A percentile compares a stretch with the other conserved stretches of the same genome.
phyloP scores from a whole-genome alignment of 2,113 vertebrate species.

The Empidonax traillii region DNA sequence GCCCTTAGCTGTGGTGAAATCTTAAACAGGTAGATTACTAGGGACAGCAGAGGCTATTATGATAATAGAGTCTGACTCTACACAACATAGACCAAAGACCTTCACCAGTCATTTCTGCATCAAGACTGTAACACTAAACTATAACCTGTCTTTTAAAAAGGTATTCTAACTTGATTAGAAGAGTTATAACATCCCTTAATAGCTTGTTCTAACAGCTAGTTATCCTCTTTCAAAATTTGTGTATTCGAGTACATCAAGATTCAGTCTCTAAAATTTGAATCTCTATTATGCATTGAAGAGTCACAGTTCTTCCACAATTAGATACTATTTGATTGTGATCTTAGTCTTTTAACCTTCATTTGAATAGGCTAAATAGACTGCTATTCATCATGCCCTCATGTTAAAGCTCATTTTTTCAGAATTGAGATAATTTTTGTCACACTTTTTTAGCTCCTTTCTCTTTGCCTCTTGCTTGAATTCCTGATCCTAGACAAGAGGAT shows the following conservation, averaged over 20 bases:
- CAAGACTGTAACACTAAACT: background rate
- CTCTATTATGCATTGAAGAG: background rate
- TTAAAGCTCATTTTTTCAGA: background rate
- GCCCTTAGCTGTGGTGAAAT: background rate
- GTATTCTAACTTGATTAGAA: background rate
- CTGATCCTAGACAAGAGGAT: background rate
- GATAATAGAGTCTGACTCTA: background rate
- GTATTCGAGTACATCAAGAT: background rate
- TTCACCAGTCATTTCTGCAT: conserved; percentile 4
- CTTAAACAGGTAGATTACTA: background rate
- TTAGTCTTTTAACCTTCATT: background rate
- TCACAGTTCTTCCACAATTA: background rate
- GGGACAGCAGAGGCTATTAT: background rate
- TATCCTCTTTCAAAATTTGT: background rate
- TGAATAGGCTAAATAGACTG: background rate
- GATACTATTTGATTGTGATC: background rate
- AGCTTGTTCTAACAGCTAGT: background rate
- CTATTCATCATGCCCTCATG: background rate
- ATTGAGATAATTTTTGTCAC: background rate
- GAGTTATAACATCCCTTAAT: background rate
- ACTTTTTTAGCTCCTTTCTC: background rate
- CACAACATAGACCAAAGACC: background rate
- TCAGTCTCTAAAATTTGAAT: background rate
- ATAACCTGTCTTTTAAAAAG: background rate
- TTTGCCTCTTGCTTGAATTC: background rate